Evolutionary conservation across 2,888 invertebrate species (phyloP), one percentile per base, ranked within the genome.

Genomic region (Diogma glabrata): DNA sequence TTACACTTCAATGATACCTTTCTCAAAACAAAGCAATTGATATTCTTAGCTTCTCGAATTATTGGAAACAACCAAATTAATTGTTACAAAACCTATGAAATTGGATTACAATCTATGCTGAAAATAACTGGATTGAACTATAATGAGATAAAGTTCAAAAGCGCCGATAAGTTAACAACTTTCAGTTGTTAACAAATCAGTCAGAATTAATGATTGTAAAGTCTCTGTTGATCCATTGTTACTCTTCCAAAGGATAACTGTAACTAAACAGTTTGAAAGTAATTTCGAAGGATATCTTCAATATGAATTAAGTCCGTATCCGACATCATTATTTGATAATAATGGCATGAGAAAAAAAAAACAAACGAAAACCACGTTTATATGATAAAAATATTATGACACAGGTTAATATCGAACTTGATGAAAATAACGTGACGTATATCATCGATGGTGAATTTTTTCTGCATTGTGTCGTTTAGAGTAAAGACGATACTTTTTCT

Each of bases 1-100:
- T 57, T 52, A 54, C 43, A 14, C 51, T 53, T 48, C 54, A 56
- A 54, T 23, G 55, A 54, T 56, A n/a, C 55, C 49, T 60, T 57
- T 55, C 55, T 55, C 56, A 55, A 54, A 24, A 54, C 51, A 8
- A 55, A 54, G 30, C 50, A 55, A 52, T 47, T 58, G 33, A 53
- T 56, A 49, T 59, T 57, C 12, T 55, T 54, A 55, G 52, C 58
- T 57, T 52, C 59, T 43, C 59, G 60, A 59, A 59, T 60, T 43
- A 52, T 59, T 57, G 59, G 58, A 56, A 58, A 56, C 57, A 43
- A 57, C 49, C 53, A 56, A 53, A 58, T 57, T 51, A 57, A 58
- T 47, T 58, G 54, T 52, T 50, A 57, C 52, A 52, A 38, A 54
- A 57, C 58, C 17, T 20, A 57, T 47, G 54, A 54, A 53, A 53